phyloP scores from a whole-genome alignment of 2,888 invertebrate genomes.

The Iphiclides podalirius region DNA sequence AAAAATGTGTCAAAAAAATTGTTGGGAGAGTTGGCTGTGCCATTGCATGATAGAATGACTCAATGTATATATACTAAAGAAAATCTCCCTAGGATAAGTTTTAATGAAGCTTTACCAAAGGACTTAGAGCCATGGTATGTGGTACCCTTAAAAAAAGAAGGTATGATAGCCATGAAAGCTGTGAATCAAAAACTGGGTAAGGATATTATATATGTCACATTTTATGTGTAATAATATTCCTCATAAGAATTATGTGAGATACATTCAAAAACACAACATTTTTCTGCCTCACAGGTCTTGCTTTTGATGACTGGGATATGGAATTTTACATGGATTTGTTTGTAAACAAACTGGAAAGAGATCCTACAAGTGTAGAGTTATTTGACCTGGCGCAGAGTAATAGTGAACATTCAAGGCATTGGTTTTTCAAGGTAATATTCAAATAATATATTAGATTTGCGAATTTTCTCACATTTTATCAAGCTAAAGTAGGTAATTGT shows the following conservation, averaged over 20 bases:
- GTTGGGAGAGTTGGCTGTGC: slow-evolving; percentile 74
- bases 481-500: no score
- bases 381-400: slow-evolving; percentile 99
- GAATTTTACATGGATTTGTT: slow-evolving; percentile 94
- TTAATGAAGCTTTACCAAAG: slow-evolving; percentile 83
- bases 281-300: slow-evolving; percentile 80
- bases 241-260: no score
- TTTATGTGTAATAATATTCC: no score
- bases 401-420: slow-evolving; percentile 98
- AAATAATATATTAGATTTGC: no score
- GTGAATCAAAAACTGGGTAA: slow-evolving; percentile 88
- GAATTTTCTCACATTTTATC: not conserved
- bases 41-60: slow-evolving; percentile 96
- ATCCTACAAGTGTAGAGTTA: slow-evolving; percentile 98
- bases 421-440: slow-evolving; percentile 94
- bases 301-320: slow-evolving; percentile 96
- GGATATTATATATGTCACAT: no score
- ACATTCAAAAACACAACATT: not conserved
- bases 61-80: slow-evolving; percentile 89
- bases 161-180: slow-evolving; percentile 88
- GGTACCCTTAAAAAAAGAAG: slow-evolving; percentile 89
- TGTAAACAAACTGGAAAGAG: slow-evolving; percentile 88
- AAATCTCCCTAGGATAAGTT: slow-evolving; percentile 83
- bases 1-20: slow-evolving; percentile 54
- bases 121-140: slow-evolving; percentile 87